These are phyloP conservation scores for Cryptocephalus primarius DNA, from an alignment of 2,888 invertebrate species.

Conservation along the genomic window DNA sequence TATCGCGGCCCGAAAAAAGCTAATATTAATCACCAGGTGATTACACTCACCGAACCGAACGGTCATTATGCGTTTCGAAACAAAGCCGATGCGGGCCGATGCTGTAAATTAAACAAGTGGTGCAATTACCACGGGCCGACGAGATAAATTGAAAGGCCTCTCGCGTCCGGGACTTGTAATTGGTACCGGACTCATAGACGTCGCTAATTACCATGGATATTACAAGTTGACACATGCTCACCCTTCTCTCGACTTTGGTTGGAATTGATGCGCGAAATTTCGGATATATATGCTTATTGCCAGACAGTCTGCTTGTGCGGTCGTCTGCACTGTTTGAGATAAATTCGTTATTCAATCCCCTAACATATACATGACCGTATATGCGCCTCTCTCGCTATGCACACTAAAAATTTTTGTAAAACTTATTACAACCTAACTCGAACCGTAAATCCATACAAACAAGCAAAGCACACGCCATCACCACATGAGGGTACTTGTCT, in stretches of 20 bases:
- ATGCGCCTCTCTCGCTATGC: too few relatives aligned
- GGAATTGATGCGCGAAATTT: constrained; percentile 27
- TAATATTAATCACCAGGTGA: constrained; percentile 5
- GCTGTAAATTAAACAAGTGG: constrained; percentile 30
- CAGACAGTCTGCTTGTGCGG: not conserved
- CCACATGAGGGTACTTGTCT: too few relatives aligned
- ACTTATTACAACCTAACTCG: too few relatives aligned
- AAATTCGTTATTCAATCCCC: too few relatives aligned
- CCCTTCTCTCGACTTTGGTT: constrained; percentile 16
- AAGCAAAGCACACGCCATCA: too few relatives aligned
- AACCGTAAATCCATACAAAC: too few relatives aligned
- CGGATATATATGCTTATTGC: constrained; percentile 29
- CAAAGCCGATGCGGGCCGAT: constrained; percentile 23
- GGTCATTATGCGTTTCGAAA: constrained; percentile 10
- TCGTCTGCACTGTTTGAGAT: too few relatives aligned
- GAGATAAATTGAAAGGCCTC: constrained; percentile 28
- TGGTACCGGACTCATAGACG: constrained; percentile 29
- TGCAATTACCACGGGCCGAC: constrained; percentile 25
- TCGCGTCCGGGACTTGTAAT: constrained; percentile 22
- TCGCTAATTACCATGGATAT: constrained; percentile 34
- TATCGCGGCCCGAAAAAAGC: not conserved
- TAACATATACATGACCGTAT: too few relatives aligned
- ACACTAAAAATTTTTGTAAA: too few relatives aligned
- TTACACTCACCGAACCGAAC: constrained; percentile 7
- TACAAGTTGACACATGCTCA: constrained; percentile 29